Conservation (phyloP, 2,113 vertebrate genomes). For the Tragelaphus buxtoni region DNA sequence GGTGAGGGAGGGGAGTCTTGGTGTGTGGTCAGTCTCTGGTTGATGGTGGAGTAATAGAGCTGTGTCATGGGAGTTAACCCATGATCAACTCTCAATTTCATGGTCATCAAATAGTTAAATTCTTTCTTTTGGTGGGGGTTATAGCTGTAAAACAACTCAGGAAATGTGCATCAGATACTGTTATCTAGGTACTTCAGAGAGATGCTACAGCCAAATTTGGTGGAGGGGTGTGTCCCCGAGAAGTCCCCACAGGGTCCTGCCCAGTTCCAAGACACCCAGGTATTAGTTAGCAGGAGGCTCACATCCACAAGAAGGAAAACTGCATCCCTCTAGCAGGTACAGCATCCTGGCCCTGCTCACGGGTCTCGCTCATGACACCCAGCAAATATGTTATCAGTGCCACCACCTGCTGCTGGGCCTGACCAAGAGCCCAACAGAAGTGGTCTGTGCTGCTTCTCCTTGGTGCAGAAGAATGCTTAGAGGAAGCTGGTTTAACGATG, state of each 20-base stretch:
- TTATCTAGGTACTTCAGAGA: not conserved
- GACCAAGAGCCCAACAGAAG: not conserved
- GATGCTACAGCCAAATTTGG: not conserved
- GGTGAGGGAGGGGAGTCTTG: no score
- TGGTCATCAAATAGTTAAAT: not conserved
- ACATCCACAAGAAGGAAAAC: not conserved
- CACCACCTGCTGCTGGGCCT: not conserved
- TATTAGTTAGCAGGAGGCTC: not conserved
- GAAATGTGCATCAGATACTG: not conserved
- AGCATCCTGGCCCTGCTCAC: accelerated
- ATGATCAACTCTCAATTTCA: not conserved
- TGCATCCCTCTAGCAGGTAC: not conserved
- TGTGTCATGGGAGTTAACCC: not conserved
- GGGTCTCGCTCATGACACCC: not conserved
- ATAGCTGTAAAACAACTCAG: not conserved
- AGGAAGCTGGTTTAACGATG: not conserved
- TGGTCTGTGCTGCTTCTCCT: not conserved
- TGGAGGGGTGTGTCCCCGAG: not conserved
- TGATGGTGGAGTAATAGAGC: not conserved
- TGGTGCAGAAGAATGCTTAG: not conserved
- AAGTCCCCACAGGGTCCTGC: not conserved
- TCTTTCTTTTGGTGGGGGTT: not conserved
- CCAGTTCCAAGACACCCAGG: not conserved
- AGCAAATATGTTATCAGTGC: not conserved
- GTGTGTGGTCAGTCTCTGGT: not conserved